Evolutionary conservation across 2,888 invertebrate genomes (phyloP).

Genomic region (Tuta absoluta): DNA sequence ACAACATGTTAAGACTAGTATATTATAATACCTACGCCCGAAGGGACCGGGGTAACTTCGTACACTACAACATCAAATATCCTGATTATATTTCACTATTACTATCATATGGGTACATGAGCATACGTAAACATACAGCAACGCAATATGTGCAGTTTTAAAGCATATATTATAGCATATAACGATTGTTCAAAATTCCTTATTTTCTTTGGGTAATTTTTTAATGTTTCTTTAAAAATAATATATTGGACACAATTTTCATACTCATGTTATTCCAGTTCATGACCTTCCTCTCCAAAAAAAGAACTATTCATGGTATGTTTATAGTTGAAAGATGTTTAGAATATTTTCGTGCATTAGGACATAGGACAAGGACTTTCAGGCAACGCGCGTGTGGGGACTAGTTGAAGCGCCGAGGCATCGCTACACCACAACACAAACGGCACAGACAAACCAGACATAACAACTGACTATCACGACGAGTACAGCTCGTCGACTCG

Average conservation of each 20-base stretch:
- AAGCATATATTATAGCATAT: constrained; percentile 50
- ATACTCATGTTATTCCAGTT: background rate
- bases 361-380: too few relatives aligned
- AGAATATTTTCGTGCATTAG: too few relatives aligned
- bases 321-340: too few relatives aligned
- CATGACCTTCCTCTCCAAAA: background rate
- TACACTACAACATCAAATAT: constrained; percentile 66
- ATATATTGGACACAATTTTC: constrained; percentile 2
- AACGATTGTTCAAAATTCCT: constrained; percentile 75
- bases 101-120: constrained; percentile 61
- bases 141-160: constrained; percentile 49
- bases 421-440: background rate
- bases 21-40: constrained; percentile 64
- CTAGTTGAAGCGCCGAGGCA: background rate
- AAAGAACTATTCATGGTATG: too few relatives aligned
- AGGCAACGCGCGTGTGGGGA: too few relatives aligned
- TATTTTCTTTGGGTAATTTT: constrained; percentile 57
- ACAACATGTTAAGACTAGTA: constrained; percentile 62
- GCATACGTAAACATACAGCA: constrained; percentile 49
- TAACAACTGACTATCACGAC: background rate
- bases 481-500: too few relatives aligned
- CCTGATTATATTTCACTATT: constrained; percentile 57
- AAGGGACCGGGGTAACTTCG: constrained; percentile 52
- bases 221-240: constrained; percentile 19
- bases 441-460: background rate